Evolutionary conservation across 2,888 invertebrate genomes (phyloP), one percentile per base, ranked within the genome.

Genomic region (Operophtera brumata): DNA sequence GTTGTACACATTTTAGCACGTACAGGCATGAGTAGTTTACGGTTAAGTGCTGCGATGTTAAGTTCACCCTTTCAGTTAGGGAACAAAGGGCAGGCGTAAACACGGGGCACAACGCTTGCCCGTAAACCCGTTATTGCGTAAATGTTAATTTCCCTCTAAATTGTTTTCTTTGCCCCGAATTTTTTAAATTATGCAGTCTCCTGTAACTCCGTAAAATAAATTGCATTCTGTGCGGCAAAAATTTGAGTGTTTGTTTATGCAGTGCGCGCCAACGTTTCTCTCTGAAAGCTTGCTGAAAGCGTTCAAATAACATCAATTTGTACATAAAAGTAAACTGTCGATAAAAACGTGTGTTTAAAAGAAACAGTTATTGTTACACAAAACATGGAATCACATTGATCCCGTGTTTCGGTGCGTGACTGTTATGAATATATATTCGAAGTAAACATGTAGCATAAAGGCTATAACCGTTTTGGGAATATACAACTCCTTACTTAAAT

Each of bases 1-100:
- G 47, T 32, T 66, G 59, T 67, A 67, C 70, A 71, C 71, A 69
- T 73, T 75, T 76, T 69, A 59, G 64, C 74, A 74, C 69, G 72
- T 72, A 71, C 62, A 57, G 58, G 59, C 44, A 40, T 35, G 64
- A 67, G 66, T 59, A 67, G 66, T 58, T 43, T 57, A 69, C 75
- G 77, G 77, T 75, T 78, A 78, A 80, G 76, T 76, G 77, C 64
- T 68, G 67, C 65, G 70, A 73, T 74, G 72, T 75, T 72, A 74
- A 77, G 74, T 77, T 81, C 82, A 84, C 80, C 83, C 84, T 80
- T 84, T 82, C 78, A 80, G 79, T 76, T 69, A 64, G 63, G 64
- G 71, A 78, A 82, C 80, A 83, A 84, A 81, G 77, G 78, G 73
- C 59, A 64, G 63, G 64, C 65, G 72, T 77, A 73, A 82, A 80